Evolutionary conservation across 2,888 invertebrate genomes (phyloP).

Genomic region (Catocala nupta): DNA sequence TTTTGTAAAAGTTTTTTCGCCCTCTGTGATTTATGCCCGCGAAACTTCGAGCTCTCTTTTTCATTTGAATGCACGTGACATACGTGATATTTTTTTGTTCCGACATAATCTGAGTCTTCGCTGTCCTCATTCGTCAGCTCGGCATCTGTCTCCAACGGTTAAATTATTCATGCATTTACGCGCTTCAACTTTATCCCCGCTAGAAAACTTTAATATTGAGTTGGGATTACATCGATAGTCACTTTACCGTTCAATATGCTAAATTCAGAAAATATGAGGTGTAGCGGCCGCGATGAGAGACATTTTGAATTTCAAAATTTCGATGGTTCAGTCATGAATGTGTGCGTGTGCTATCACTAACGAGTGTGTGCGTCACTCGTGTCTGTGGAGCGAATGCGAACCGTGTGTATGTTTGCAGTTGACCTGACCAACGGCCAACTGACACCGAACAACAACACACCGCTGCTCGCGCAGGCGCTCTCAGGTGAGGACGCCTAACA

Average conservation of each 20-base stretch:
- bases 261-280: slow-evolving; percentile 71
- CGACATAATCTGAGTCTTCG: slow-evolving; percentile 81
- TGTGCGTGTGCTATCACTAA: slow-evolving; percentile 74
- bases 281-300: slow-evolving; percentile 50
- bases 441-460: slow-evolving; percentile 98
- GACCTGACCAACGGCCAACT: slow-evolving; percentile 98
- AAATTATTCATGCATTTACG: slow-evolving; percentile 86
- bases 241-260: slow-evolving; percentile 77
- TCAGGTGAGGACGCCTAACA: slow-evolving; percentile 91
- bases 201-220: slow-evolving; percentile 77
- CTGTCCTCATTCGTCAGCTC: slow-evolving; percentile 80
- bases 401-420: slow-evolving; percentile 93
- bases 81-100: slow-evolving; percentile 86
- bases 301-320: slow-evolving; percentile 61
- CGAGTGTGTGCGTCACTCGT: slow-evolving; percentile 74
- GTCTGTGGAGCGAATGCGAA: slow-evolving; percentile 86
- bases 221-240: slow-evolving; percentile 79
- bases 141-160: slow-evolving; percentile 80
- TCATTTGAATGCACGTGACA: slow-evolving; percentile 87
- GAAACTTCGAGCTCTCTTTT: slow-evolving; percentile 86
- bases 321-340: slow-evolving; percentile 85
- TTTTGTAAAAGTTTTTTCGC: slow-evolving; percentile 87
- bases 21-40: slow-evolving; percentile 87
- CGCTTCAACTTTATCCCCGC: slow-evolving; percentile 76
- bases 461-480: slow-evolving; percentile 97